Evolutionary conservation across 2,797 vertebrate species (phyloP).

Genomic region (Steatocranus sp.): DNA sequence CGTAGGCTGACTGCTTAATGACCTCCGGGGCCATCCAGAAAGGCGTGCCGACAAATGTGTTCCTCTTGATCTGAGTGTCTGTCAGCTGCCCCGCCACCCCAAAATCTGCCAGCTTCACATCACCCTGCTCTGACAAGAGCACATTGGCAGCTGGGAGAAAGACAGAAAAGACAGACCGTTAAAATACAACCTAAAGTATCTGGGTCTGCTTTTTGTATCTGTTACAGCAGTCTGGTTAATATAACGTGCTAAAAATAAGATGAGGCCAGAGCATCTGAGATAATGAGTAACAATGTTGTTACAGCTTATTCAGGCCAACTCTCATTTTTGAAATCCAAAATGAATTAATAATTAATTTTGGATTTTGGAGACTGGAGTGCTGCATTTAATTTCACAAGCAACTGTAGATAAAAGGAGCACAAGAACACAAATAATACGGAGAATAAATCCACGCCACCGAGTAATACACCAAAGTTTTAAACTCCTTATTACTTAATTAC

Average conservation of each 20-base stretch:
- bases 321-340: not conserved
- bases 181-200: not conserved
- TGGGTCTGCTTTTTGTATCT: not conserved
- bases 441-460: not conserved
- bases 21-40: slow-evolving; percentile 99
- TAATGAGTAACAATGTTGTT: not conserved
- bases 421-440: not conserved
- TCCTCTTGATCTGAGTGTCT: slow-evolving; percentile 98
- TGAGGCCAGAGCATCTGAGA: not conserved
- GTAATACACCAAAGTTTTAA: not conserved
- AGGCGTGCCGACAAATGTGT: slow-evolving; percentile 97
- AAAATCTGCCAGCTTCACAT: slow-evolving; percentile 97
- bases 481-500: not conserved
- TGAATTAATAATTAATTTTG: not conserved
- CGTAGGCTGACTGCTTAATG: slow-evolving; percentile 98
- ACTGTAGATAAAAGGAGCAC: not conserved
- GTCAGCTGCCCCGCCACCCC: slow-evolving; percentile 97
- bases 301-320: not conserved
- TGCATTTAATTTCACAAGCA: not conserved
- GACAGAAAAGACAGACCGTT: not conserved
- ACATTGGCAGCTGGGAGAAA: slow-evolving; percentile 87
- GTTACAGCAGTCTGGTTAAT: not conserved
- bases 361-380: not conserved
- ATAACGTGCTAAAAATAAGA: not conserved
- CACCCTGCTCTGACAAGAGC: slow-evolving; percentile 94